phyloP scores from a whole-genome alignment of 2,797 vertebrate species.

The Melanotaenia nigrans region DNA sequence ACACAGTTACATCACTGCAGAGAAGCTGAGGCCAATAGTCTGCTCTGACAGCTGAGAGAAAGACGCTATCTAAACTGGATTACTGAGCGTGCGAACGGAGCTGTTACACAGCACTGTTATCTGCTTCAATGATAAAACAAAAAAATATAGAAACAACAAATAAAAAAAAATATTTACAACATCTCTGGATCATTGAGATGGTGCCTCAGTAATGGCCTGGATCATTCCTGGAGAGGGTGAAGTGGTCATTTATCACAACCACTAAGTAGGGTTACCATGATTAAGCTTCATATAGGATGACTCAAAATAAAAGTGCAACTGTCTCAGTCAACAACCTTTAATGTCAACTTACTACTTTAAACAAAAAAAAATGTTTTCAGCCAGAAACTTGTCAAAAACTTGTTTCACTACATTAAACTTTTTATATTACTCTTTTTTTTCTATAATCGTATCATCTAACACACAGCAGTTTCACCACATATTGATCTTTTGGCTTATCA shows the following conservation, averaged over 20 bases:
- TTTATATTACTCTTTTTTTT: background rate
- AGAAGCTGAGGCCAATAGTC: slow-evolving; percentile 20
- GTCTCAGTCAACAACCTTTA: background rate
- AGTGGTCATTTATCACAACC: background rate
- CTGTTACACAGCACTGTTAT: slow-evolving; percentile 35
- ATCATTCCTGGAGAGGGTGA: background rate
- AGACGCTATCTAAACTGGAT: slow-evolving; percentile 48
- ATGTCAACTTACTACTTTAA: background rate
- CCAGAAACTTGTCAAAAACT: background rate
- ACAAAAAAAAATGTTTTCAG: background rate
- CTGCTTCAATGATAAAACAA: slow-evolving; percentile 2
- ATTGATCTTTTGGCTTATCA: slow-evolving; percentile 24
- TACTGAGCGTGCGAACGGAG: slow-evolving; percentile 28
- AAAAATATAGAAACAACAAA: background rate
- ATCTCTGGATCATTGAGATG: background rate
- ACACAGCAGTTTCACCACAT: background rate
- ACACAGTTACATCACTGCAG: slow-evolving; percentile 35
- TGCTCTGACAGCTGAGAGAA: slow-evolving; percentile 35
- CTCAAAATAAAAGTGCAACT: background rate
- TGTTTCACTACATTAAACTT: background rate
- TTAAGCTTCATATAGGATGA: background rate
- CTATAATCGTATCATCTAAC: slow-evolving; percentile 2
- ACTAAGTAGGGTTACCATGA: background rate
- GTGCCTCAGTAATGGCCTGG: background rate
- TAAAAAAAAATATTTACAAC: background rate